Base-by-base conservation (phyloP, 2,113 vertebrate genomes). In the Petrocephalus zakoni region DNA sequence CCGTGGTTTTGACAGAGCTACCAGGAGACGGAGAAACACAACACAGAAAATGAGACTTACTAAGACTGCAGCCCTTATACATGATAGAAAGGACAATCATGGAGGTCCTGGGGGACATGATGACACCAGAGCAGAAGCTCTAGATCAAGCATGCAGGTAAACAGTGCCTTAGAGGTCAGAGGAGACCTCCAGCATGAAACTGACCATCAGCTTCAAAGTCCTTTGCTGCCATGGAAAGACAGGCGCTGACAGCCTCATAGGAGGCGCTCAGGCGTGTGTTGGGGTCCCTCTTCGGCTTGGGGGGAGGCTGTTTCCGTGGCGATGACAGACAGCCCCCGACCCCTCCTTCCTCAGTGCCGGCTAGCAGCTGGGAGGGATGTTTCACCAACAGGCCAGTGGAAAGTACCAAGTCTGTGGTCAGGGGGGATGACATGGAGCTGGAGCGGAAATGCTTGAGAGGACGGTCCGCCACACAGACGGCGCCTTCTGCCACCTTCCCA, bases 251-350 rank as follows among this genome's bases (percentile, higher is more conserved):
- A 0, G 96, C 98, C 94, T 99, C 98, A 0, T 99, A 99, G 0
- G 98, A 99, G 75, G 97, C 98, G 7, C 98, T 99, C 92, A 99
- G 95, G 88, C 98, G 94, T 1, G 98, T 99, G 94, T 96, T 97
- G 56, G 98, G 98, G 94, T 99, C 97, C 94, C 98, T 95, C 96
- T 99, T 99, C 90, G 98, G 98, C 93, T 99, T 99, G 75, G 98
- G 98, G 37, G 98, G 98, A 93, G 98, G 98, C 91, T 99, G 98
- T 95, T 98, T 99, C 92, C 98, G 94, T 91, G 98, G 98, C 6
- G 98, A 99, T 0, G 96, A 97, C 85, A 97, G 95, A 91, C 94
- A 91, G 56, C 46, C 91, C 92, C 92, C 68, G 7, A 91, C 89
- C 85, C 89, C 87, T 7, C 90, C 93, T 0, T 98, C 97, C 0